These are phyloP conservation scores for Prosapia bicincta DNA, from an alignment of 2,888 invertebrate species.

Conservation along the genomic window DNA sequence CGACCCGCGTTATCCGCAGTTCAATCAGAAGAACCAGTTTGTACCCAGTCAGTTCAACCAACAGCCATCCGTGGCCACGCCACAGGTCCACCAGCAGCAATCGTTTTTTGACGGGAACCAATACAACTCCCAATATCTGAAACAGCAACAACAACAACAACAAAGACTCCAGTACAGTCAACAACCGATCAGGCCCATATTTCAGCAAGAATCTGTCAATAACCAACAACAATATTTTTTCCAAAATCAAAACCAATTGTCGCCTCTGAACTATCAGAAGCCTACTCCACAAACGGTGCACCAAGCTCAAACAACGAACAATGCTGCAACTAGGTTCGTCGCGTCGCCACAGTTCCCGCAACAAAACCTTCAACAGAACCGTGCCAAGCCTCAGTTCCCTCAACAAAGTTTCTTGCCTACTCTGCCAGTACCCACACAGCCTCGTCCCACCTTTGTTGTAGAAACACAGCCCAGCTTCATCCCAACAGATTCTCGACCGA, in stretches of 20 bases:
- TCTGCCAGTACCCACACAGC: slow-evolving; percentile 10
- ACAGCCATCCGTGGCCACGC: slow-evolving; percentile 36
- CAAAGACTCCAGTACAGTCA: slow-evolving; percentile 43
- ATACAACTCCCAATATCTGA: slow-evolving; percentile 15
- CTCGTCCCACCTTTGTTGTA: slow-evolving; percentile 32
- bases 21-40: slow-evolving; percentile 32
- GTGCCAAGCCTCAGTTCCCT: background rate
- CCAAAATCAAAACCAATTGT: slow-evolving; percentile 27
- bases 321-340: background rate
- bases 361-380: background rate
- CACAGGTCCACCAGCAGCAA: slow-evolving; percentile 36
- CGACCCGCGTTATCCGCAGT: slow-evolving; percentile 29
- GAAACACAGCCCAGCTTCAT: slow-evolving; percentile 32
- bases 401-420: background rate
- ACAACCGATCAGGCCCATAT: slow-evolving; percentile 12
- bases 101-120: slow-evolving; percentile 21
- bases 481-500: slow-evolving; percentile 17
- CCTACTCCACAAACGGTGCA: slow-evolving; percentile 36
- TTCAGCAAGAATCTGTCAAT: slow-evolving; percentile 34
- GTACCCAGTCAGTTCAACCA: slow-evolving; percentile 6
- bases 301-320: slow-evolving; percentile 42
- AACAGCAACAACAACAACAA: slow-evolving; percentile 25
- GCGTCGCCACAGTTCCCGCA: slow-evolving; percentile 32
- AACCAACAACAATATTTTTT: slow-evolving; percentile 40
- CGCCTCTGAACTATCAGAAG: slow-evolving; percentile 29